Evolutionary conservation across 1,140 invertebrate species (phyloP).

Genomic region (Archivesica marissinica): DNA sequence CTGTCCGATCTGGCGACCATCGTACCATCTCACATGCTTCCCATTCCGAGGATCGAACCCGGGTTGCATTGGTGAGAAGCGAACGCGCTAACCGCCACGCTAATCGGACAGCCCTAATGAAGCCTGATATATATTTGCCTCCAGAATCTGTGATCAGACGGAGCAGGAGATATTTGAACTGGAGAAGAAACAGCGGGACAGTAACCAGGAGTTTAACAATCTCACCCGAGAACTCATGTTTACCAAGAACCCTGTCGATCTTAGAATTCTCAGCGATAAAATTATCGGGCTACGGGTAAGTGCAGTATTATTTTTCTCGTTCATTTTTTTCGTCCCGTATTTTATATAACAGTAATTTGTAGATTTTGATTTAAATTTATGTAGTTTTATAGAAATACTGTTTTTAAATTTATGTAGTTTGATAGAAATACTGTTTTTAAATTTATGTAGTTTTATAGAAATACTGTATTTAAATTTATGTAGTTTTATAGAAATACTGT

Average conservation of each 20-base stretch:
- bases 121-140: too few relatives aligned
- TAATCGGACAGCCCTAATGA: too few relatives aligned
- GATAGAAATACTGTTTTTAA: too few relatives aligned
- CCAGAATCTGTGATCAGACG: slow-evolving; percentile 79
- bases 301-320: slow-evolving; percentile 1
- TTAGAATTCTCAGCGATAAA: slow-evolving; percentile 76
- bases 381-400: background rate
- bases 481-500: too few relatives aligned
- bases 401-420: too few relatives aligned
- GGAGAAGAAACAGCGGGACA: slow-evolving; percentile 74
- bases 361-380: background rate
- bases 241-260: slow-evolving; percentile 74
- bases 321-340: background rate
- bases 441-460: too few relatives aligned
- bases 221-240: slow-evolving; percentile 75
- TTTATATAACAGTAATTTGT: background rate
- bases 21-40: too few relatives aligned
- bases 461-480: too few relatives aligned
- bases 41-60: too few relatives aligned
- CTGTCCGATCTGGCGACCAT: too few relatives aligned
- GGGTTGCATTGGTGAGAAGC: too few relatives aligned
- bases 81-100: too few relatives aligned
- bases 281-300: slow-evolving; percentile 72
- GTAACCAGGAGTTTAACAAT: slow-evolving; percentile 75
- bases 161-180: slow-evolving; percentile 77